A percentile compares a stretch with the other conserved stretches of the same genome.
These are phyloP conservation scores for Poecilia wingei DNA, from an alignment of 2,797 vertebrate species.

Conservation along the genomic window DNA sequence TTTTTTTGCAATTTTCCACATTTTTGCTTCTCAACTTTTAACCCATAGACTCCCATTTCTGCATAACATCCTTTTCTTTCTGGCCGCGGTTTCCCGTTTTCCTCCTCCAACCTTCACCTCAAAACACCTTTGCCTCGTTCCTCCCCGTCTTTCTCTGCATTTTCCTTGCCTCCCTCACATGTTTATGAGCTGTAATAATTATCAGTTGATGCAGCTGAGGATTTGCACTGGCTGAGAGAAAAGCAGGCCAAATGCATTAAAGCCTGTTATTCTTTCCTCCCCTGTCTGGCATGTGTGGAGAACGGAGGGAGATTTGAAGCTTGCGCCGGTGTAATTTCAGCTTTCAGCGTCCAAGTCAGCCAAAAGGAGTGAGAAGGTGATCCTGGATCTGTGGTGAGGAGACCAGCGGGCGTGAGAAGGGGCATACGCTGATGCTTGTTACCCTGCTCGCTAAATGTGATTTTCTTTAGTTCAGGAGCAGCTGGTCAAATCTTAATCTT, in stretches of 20 bases:
- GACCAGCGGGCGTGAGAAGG: slow-evolving; percentile 20
- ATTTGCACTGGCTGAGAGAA: slow-evolving; percentile 33
- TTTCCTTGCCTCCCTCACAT: slow-evolving; percentile 28
- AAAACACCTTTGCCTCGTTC: slow-evolving; percentile 18
- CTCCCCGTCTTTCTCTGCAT: slow-evolving; percentile 26
- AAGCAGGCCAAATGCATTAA: slow-evolving; percentile 44
- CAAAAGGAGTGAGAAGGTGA: slow-evolving; percentile 48
- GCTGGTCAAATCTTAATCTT: background rate
- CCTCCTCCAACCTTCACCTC: slow-evolving; percentile 26
- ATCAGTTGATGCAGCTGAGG: slow-evolving; percentile 53
- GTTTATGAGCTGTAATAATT: slow-evolving; percentile 60
- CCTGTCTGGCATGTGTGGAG: slow-evolving; percentile 74
- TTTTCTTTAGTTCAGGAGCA: background rate
- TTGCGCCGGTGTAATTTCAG: slow-evolving; percentile 69
- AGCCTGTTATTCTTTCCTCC: slow-evolving; percentile 76
- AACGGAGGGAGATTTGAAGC: slow-evolving; percentile 65
- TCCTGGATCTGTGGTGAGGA: slow-evolving; percentile 40
- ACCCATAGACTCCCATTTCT: slow-evolving; percentile 23
- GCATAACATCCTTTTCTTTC: slow-evolving; percentile 4
- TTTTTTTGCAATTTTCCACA: slow-evolving; percentile 1
- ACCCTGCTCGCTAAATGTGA: background rate
- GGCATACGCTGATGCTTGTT: slow-evolving; percentile 31
- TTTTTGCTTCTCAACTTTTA: slow-evolving; percentile 3
- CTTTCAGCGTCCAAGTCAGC: slow-evolving; percentile 29
- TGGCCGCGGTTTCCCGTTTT: slow-evolving; percentile 15